phyloP scores from a whole-genome alignment of 1,140 invertebrate species.

The Drosophila punjabiensis region DNA sequence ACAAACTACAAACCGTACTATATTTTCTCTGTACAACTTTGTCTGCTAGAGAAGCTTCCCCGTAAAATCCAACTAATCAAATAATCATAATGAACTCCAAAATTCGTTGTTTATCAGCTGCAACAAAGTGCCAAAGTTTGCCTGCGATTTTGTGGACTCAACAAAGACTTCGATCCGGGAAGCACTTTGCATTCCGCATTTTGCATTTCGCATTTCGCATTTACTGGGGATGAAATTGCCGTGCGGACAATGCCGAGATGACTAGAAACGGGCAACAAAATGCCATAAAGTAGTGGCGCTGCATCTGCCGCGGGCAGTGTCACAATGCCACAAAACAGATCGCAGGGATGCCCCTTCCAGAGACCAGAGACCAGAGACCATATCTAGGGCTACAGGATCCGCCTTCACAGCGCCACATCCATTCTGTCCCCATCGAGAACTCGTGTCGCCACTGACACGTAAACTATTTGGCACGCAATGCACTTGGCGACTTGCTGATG shows the following conservation, averaged over 20 bases:
- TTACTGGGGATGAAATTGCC: conserved; percentile 30
- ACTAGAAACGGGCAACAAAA: conserved; percentile 41
- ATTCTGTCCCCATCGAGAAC: conserved; percentile 27
- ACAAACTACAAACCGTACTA: neutral
- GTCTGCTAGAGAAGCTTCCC: neutral
- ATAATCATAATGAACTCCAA: conserved; percentile 27
- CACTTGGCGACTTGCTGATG: conserved; percentile 75
- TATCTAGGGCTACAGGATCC: neutral
- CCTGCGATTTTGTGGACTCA: conserved; percentile 32
- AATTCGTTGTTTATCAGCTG: conserved; percentile 35
- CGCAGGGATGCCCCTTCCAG: conserved; percentile 24
- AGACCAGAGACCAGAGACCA: neutral
- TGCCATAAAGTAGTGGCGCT: conserved; percentile 45
- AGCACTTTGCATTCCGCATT: neutral
- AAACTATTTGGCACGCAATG: conserved; percentile 82
- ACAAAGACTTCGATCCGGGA: conserved; percentile 31
- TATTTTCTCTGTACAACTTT: neutral
- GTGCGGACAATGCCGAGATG: conserved; percentile 41
- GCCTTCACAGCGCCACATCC: neutral
- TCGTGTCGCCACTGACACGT: conserved; percentile 65
- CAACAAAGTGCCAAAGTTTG: conserved; percentile 28
- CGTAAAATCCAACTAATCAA: conserved; percentile 25
- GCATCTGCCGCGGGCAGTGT: conserved; percentile 31
- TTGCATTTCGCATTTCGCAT: conserved; percentile 6
- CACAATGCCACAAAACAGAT: conserved; percentile 27